Evolutionary conservation across 2,888 invertebrate species (phyloP).

Genomic region (Eueremaeus valkanovi): DNA sequence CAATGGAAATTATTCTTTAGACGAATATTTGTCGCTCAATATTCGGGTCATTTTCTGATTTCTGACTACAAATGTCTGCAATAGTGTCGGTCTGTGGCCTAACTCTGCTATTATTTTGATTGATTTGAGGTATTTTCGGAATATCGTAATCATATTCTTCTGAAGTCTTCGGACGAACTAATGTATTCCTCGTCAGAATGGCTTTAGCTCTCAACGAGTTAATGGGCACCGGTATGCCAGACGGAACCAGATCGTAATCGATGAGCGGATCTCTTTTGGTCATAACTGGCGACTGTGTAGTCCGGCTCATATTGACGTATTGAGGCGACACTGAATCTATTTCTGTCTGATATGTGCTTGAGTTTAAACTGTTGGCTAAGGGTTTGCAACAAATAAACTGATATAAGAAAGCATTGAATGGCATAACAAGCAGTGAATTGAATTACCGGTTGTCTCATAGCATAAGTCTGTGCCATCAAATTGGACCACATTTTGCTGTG

Average conservation of each 20-base stretch:
- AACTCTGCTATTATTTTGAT: not conserved
- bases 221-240: constrained; percentile 12
- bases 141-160: constrained; percentile 23
- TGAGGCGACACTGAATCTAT: not conserved
- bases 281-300: not conserved
- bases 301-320: constrained; percentile 4
- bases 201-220: not conserved
- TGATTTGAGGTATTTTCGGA: not conserved
- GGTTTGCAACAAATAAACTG: not conserved
- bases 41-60: not conserved
- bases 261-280: constrained; percentile 13
- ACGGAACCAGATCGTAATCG: constrained; percentile 21
- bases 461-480: not conserved
- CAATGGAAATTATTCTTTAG: not conserved
- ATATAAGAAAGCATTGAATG: not conserved
- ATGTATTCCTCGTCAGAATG: not conserved
- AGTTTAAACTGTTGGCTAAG: not conserved
- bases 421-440: not conserved
- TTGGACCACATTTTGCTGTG: not conserved
- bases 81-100: no score
- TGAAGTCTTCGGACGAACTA: not conserved
- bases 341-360: not conserved
- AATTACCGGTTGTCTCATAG: not conserved
- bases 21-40: constrained; percentile 12
- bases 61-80: not conserved